A percentile compares a stretch with the other conserved stretches of the same genome.
Evolutionary conservation across 2,113 vertebrate species (phyloP).

Genomic region (Callospermophilus lateralis): DNA sequence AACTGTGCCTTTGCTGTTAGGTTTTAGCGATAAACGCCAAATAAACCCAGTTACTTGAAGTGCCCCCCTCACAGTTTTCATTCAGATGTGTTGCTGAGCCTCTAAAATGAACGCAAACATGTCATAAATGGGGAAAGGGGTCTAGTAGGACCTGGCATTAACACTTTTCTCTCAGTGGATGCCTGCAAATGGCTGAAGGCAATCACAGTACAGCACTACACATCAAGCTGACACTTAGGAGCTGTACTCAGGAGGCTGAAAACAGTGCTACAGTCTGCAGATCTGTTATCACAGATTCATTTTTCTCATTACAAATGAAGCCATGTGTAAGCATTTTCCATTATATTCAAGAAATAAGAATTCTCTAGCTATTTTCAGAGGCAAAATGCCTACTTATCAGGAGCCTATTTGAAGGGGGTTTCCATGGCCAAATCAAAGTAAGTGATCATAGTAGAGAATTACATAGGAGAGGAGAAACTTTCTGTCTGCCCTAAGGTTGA

Average conservation of each 20-base stretch:
- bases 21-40: conserved; percentile 3
- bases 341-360: conserved; percentile 20
- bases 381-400: neutral
- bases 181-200: neutral
- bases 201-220: neutral
- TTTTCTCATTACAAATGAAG: neutral
- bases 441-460: neutral
- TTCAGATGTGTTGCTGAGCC: neutral
- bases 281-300: neutral
- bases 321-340: neutral
- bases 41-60: neutral
- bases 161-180: neutral
- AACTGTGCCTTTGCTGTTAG: neutral
- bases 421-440: neutral
- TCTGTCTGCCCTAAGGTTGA: neutral
- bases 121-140: neutral
- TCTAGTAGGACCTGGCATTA: neutral
- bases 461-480: neutral
- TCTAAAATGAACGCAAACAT: neutral
- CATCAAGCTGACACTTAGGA: neutral
- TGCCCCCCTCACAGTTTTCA: neutral
- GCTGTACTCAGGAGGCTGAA: neutral
- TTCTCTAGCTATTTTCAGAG: neutral
- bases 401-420: neutral
- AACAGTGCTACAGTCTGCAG: neutral